Percentiles rank a stretch among this genome's conserved stretches.
These are phyloP conservation scores for Emydoidea blandingii DNA, from an alignment of 2,797 vertebrate genomes.

Conservation along the genomic window DNA sequence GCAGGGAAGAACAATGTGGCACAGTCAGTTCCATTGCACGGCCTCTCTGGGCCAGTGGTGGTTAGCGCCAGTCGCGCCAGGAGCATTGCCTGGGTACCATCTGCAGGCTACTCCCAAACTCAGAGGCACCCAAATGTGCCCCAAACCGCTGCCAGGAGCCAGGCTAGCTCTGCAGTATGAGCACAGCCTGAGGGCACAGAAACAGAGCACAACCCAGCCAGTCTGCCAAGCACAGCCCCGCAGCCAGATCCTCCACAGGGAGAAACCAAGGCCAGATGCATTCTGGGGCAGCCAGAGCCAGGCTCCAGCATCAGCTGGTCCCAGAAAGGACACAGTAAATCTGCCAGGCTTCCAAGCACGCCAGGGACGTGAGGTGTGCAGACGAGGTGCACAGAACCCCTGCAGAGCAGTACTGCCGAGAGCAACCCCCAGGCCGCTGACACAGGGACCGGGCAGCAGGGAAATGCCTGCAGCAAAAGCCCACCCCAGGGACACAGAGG, in stretches of 20 bases:
- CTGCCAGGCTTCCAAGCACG: neutral
- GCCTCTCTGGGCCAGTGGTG: neutral
- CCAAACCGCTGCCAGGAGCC: neutral
- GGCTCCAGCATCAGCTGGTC: fast-evolving
- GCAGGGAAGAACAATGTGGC: neutral
- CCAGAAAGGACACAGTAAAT: neutral
- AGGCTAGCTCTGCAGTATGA: neutral
- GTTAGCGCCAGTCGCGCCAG: no score
- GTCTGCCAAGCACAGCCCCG: neutral
- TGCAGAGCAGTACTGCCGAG: neutral
- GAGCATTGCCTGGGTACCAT: neutral
- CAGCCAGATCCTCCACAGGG: neutral
- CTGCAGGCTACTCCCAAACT: neutral
- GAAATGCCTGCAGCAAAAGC: neutral
- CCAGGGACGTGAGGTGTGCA: neutral
- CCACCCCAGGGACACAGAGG: neutral
- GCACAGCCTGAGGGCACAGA: neutral
- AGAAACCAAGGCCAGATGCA: neutral
- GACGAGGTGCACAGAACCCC: neutral
- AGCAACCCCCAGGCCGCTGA: neutral
- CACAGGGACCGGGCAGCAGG: fast-evolving
- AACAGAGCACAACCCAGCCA: neutral
- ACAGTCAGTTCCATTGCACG: neutral
- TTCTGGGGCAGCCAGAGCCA: neutral
- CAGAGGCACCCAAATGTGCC: neutral